Base-by-base conservation (phyloP, 2,888 invertebrate genomes). In the Masnerella sp. region DNA sequence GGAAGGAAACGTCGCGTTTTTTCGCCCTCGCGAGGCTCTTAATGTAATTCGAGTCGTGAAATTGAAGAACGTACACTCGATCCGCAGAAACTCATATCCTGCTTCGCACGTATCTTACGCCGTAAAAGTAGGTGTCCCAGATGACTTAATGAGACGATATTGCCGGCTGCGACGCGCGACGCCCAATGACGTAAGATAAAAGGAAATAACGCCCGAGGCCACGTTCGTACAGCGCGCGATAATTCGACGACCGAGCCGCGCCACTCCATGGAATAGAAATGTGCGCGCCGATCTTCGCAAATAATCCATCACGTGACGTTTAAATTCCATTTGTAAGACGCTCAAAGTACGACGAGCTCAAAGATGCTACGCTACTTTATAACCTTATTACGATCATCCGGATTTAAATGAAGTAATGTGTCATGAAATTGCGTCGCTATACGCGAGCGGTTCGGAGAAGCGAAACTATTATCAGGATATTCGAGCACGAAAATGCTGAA, bases 91-190 rank as follows among this genome's bases (percentile, higher is more conserved):
- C 62, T 70, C 56, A 56, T 56, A 64, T 64, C 43, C 62, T 36
- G 62, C 62, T 54, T 62, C 56, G 34, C 47, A 47, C 54, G 61
- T 62, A 71, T 47, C 51, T 71, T 30, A 18, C 43, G 38, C 22
- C 30, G 43, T 45, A 45, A 56, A 64, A 64, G 42, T 64, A 51
- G 64, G 43, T 43, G 71, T 71, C 61, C 51, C 36, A 34, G 51
- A 71, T 64, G 58, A 58, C 56, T 64, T 70, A 64, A 71, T 58
- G 71, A 71, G 58, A 71, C 58, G 51, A 61, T 69, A 69, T 54
- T 69, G 61, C 61, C 56, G 47, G 22, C 47, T 67, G 40, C 4
- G 47, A 38, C 32, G 32, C 47, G 28, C 38, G 28, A 59, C 59
- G 59, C 43, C 42, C 59, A 69, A 61, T 69, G 61, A 51, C 52